Evolutionary conservation across 2,797 vertebrate species (phyloP).

Genomic region (Neosilurus mollespiculum): DNA sequence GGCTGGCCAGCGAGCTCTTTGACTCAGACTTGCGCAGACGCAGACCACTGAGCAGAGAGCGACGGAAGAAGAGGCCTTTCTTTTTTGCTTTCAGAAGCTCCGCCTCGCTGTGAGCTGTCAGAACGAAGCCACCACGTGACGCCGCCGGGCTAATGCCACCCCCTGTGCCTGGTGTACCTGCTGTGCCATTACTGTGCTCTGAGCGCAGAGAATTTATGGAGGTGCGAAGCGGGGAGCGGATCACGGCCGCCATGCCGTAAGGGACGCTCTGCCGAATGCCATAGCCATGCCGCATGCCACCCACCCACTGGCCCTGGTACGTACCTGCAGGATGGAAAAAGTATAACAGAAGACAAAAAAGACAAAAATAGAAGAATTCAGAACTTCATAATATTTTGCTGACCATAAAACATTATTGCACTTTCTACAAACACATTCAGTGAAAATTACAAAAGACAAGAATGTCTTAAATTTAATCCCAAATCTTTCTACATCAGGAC

Average conservation of each 20-base stretch:
- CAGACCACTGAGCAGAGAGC: constrained; percentile 92
- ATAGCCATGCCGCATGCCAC: constrained; percentile 96
- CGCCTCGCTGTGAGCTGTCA: constrained; percentile 91
- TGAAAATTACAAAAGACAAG: no score
- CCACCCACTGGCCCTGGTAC: constrained; percentile 97
- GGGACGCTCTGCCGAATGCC: constrained; percentile 96
- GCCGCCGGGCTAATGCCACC: constrained; percentile 83
- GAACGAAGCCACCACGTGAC: constrained; percentile 93
- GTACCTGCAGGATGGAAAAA: constrained; percentile 75
- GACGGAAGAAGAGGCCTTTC: constrained; percentile 93
- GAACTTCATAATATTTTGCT: neutral
- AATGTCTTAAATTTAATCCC: neutral
- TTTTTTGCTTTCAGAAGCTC: constrained; percentile 93
- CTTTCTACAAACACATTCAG: neutral
- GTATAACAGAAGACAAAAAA: neutral
- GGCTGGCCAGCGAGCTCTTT: constrained; percentile 94
- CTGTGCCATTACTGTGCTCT: constrained; percentile 94
- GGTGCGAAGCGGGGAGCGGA: constrained; percentile 94
- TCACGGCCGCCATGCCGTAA: constrained; percentile 97
- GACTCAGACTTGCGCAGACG: constrained; percentile 96
- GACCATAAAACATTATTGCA: neutral
- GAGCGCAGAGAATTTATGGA: constrained; percentile 97
- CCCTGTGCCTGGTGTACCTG: constrained; percentile 54
- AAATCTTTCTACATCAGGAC: neutral
- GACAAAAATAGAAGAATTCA: neutral